Evolutionary conservation across 2,888 invertebrate genomes (phyloP), one percentile per base, ranked within the genome.

Genomic region (Platycnemis pennipes): DNA sequence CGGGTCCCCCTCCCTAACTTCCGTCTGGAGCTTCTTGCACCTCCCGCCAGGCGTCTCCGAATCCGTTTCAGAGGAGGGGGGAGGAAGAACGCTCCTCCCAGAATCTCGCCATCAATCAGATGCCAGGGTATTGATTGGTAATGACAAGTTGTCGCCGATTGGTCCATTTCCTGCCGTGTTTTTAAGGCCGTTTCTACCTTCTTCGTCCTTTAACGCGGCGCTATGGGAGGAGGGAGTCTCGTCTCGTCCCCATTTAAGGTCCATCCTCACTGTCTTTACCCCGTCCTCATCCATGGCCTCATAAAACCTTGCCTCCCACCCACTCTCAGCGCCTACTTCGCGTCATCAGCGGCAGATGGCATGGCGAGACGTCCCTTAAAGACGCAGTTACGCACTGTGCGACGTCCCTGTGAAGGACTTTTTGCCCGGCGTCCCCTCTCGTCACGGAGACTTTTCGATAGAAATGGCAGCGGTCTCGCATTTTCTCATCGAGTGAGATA

Each of bases 1-100:
- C 77, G 26, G 77, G 31, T 7, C 37, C 77, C 77, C 31, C 77
- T 16, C 37, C 31, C 37, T 37, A 16, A 37, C 37, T 37, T 1
- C 1, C 77, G 77, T 77, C 77, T 11, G 37, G 37, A 37, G 77
- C 37, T 77, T 77, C 77, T 37, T 37, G 8, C 77, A 77, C 77
- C 77, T 77, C 77, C 77, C 77, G 77, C 77, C 77, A 77, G 77
- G 77, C 77, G 77, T 77, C 77, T 77, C 77, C 77, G 37, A 2
- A 77, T 77, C 77, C 77, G 77, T 77, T 37, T 77, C 77, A 37
- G 63, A 26, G 63, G 63, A 63, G 63, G 63, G 26, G 63, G 19
- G 49, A 11, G 7, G 49, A 49, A 85, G 95, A 96, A 96, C 96
- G 96, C 95, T 95, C 95, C 96, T 95, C 63, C 88, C 53, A 88